Evolutionary conservation across 2,113 vertebrate genomes (phyloP), one percentile per base, ranked within the genome.

Genomic region (Cheilinus undulatus): DNA sequence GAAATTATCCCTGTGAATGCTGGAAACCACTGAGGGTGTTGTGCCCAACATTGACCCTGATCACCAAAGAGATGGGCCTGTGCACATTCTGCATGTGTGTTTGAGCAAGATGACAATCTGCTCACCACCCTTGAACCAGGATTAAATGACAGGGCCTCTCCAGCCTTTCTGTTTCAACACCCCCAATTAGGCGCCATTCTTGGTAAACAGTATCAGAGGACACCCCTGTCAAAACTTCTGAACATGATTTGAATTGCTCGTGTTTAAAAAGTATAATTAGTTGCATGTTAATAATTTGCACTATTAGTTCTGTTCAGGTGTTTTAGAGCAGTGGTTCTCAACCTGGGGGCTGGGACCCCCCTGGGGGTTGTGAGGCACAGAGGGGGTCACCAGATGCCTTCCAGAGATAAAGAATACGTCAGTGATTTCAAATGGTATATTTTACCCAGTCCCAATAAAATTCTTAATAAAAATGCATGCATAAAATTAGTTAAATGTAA

Each of bases 1-100:
- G 69, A 80, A 85, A 76, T 84, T 49, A 76, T 42, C 32, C 34
- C 8, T 53, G 4, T 24, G 34, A 43, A 20, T 56, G 3, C 22
- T 63, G 27, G 26, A 74, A 69, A 67, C 50, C 38, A 57, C 34
- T 19, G 14, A 26, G 7, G 14, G 40, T 48, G 49, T 57, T 32
- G 32, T 54, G 40, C 12, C 26, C 43, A 40, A 32, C 50, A 22
- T 23, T 60, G 23, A 26, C 36, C n/a, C 20, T 7, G 42, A 53
- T 28, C 48, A 66, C 34, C 52, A 69, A 26, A 32, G 9, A 32
- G 4, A 23, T 17, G 24, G 32, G 22, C 17, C 12, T 22, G 3
- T 23, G n/a, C 24, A 20, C 34, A 17, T 42, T 42, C 14, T 42
- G 14, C 42, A n/a, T 45, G 11, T 14, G 10, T 27, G 17, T 42